Evolutionary conservation across 1,140 invertebrate species (phyloP).

Genomic region (Chironomus striatipennis): DNA sequence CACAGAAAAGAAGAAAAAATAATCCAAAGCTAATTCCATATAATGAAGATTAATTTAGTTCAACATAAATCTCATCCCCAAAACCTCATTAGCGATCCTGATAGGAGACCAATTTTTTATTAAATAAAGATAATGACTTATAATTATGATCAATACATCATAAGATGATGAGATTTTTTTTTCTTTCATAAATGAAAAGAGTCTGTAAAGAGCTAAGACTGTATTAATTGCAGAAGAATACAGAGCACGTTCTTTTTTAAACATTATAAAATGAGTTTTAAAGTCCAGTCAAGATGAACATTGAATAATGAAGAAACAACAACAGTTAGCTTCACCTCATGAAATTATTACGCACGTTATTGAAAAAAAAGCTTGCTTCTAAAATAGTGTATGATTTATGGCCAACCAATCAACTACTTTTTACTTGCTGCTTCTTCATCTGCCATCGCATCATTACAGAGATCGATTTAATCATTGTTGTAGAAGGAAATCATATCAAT

Average conservation of each 20-base stretch:
- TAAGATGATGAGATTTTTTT: neutral
- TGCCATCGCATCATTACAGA: neutral
- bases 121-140: neutral
- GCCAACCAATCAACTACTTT: neutral
- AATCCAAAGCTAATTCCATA: no score
- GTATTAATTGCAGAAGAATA: no score
- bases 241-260: no score
- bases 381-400: neutral
- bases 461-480: neutral
- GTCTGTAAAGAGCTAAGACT: no score
- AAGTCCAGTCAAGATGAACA: no score
- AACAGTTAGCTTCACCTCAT: neutral
- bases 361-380: neutral
- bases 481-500: constrained; percentile 14
- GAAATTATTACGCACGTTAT: constrained; percentile 7
- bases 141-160: neutral
- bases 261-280: no score
- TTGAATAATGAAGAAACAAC: neutral
- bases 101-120: neutral
- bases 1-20: no score
- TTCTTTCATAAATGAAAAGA: no score
- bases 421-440: neutral
- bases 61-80: no score
- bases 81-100: no score
- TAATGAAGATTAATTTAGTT: neutral